A percentile compares a stretch with the other conserved stretches of the same genome.
These are phyloP conservation scores for Drosophila rufa DNA, from an alignment of 1,140 invertebrate genomes.

Conservation along the genomic window DNA sequence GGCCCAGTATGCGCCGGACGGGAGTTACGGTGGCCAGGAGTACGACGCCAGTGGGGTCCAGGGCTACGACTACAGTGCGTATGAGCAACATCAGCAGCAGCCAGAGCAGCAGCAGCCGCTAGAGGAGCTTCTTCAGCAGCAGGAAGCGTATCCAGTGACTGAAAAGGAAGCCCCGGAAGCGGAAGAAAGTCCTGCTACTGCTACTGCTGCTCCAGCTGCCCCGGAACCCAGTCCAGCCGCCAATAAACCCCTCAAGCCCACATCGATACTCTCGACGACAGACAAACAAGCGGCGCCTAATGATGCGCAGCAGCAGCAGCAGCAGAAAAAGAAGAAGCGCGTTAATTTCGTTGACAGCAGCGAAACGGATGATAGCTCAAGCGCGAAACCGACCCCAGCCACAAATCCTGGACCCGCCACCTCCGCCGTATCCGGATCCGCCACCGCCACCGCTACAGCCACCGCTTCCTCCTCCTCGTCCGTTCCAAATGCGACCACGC, in stretches of 20 bases:
- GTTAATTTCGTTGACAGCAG: constrained; percentile 85
- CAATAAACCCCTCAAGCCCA: constrained; percentile 68
- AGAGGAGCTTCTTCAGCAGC: constrained; percentile 35
- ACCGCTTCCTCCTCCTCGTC: not conserved
- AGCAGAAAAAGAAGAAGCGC: constrained; percentile 84
- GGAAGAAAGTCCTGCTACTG: constrained; percentile 23
- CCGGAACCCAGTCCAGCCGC: constrained; percentile 28
- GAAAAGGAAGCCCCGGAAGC: constrained; percentile 46
- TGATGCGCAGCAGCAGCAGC: constrained; percentile 77
- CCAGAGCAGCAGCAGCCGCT: constrained; percentile 29
- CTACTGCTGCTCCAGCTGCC: not conserved
- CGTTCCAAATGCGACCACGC: constrained; percentile 18
- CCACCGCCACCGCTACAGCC: not conserved
- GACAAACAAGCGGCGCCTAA: constrained; percentile 77
- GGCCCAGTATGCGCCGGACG: constrained; percentile 63
- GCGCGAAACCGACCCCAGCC: constrained; percentile 68
- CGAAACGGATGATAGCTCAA: constrained; percentile 85
- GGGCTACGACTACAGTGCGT: constrained; percentile 65
- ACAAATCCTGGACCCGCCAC: constrained; percentile 38
- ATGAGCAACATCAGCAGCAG: constrained; percentile 51
- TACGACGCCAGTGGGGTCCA: constrained; percentile 54
- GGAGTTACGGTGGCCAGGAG: constrained; percentile 65
- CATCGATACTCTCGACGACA: constrained; percentile 79
- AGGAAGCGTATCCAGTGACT: constrained; percentile 64
- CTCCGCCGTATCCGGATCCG: constrained; percentile 6